Percentiles rank a stretch among this genome's conserved stretches.
These are phyloP conservation scores for Ashinkailepas kermadecensis DNA, from an alignment of 2,888 invertebrate genomes.

Conservation along the genomic window DNA sequence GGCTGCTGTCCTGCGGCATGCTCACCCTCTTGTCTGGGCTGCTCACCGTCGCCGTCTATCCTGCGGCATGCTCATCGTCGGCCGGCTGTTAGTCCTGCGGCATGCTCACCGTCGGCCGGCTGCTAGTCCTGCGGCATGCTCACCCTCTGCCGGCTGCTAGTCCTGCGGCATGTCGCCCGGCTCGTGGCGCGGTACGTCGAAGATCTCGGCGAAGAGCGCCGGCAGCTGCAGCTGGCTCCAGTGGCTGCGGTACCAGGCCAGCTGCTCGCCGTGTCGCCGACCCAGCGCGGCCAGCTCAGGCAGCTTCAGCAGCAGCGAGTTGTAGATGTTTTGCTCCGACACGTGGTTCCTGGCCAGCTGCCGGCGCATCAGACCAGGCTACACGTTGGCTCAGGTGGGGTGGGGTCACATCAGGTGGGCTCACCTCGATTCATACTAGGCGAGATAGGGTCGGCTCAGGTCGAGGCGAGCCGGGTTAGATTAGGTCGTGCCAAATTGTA, in stretches of 20 bases:
- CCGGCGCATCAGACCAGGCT: background rate
- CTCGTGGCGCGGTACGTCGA: constrained; percentile 70
- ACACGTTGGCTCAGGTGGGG: no score
- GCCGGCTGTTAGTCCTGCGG: no score
- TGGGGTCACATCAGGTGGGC: no score
- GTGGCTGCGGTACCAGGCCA: constrained; percentile 79
- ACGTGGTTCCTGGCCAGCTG: constrained; percentile 54
- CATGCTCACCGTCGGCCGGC: no score
- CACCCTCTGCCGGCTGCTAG: background rate
- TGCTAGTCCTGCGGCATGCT: no score
- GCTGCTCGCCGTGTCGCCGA: constrained; percentile 68
- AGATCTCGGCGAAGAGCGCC: constrained; percentile 91
- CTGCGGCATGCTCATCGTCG: background rate
- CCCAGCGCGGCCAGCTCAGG: constrained; percentile 74
- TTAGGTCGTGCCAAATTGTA: no score
- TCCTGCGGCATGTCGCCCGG: background rate
- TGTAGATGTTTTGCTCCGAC: constrained; percentile 52
- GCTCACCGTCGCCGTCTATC: background rate
- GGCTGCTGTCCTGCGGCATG: no score
- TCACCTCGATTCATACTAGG: no score
- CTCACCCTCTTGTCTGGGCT: background rate
- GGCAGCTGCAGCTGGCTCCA: constrained; percentile 71
- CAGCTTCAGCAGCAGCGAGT: constrained; percentile 53
- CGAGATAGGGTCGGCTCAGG: no score
- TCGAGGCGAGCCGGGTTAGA: no score